A percentile compares a stretch with the other conserved stretches of the same genome.
These are phyloP conservation scores for Trachurus trachurus DNA, from an alignment of 2,797 vertebrate genomes.

Conservation along the genomic window DNA sequence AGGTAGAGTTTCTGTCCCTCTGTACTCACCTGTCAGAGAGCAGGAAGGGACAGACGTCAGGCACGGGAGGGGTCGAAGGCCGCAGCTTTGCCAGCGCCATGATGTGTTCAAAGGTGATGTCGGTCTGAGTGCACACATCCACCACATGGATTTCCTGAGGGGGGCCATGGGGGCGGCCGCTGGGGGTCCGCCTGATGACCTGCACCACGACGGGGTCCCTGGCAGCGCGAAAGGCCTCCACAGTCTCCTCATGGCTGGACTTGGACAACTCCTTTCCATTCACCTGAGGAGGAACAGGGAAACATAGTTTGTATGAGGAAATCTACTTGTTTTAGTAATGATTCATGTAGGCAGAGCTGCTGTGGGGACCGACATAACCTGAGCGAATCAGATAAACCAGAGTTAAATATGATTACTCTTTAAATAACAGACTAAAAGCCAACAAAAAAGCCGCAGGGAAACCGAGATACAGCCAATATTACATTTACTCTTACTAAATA, in stretches of 20 bases:
- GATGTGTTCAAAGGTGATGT: slow-evolving; percentile 98
- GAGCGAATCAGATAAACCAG: neutral
- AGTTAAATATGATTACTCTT: neutral
- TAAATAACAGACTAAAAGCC: slow-evolving; percentile 5
- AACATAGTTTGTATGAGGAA: neutral
- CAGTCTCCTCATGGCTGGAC: slow-evolving; percentile 95
- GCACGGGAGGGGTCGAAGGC: slow-evolving; percentile 95
- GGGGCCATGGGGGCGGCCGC: slow-evolving; percentile 85
- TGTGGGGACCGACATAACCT: neutral
- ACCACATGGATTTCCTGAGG: slow-evolving; percentile 90
- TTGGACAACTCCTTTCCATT: slow-evolving; percentile 96
- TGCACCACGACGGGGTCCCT: slow-evolving; percentile 98
- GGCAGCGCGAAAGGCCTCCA: slow-evolving; percentile 92
- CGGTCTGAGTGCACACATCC: slow-evolving; percentile 97
- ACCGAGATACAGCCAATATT: neutral
- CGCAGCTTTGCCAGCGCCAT: slow-evolving; percentile 96
- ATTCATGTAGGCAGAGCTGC: neutral
- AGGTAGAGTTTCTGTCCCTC: neutral
- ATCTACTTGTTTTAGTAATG: neutral
- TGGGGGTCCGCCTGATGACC: slow-evolving; percentile 91
- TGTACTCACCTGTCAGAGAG: slow-evolving; percentile 94
- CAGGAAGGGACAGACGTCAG: slow-evolving; percentile 96
- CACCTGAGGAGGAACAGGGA: slow-evolving; percentile 84
- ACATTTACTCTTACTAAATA: neutral
- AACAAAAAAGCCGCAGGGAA: neutral